Evolutionary conservation across 1,140 invertebrate species (phyloP).

Genomic region (Zaprionus taronus): DNA sequence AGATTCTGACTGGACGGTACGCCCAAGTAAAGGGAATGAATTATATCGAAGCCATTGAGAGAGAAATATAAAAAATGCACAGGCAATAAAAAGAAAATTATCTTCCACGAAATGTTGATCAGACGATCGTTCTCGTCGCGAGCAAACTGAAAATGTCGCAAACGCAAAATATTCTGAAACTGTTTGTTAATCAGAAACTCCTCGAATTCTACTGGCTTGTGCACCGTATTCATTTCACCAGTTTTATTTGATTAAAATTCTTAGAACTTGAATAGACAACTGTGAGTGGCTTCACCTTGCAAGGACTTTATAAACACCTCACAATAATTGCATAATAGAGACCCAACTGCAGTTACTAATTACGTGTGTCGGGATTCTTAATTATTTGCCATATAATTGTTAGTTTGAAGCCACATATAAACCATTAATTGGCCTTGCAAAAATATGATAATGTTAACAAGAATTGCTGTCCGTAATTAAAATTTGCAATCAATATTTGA

Average conservation of each 20-base stretch:
- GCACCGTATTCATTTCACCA: neutral
- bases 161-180: neutral
- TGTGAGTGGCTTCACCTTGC: neutral
- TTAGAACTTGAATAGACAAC: neutral
- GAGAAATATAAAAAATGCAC: neutral
- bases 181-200: neutral
- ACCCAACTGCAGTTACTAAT: neutral
- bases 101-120: neutral
- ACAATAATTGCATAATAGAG: neutral
- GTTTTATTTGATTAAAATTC: neutral
- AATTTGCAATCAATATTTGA: no score
- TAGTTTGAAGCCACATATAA: neutral
- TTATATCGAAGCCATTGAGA: neutral
- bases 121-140: neutral
- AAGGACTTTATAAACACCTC: neutral
- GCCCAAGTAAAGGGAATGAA: neutral
- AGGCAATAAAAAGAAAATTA: neutral
- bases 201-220: neutral
- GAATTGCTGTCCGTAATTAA: no score
- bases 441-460: no score
- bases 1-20: neutral
- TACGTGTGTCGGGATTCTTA: neutral
- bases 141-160: neutral
- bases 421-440: neutral
- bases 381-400: neutral